Evolutionary conservation across 2,113 vertebrate genomes (phyloP), one percentile per base, ranked within the genome.

Genomic region (Channa maculata): DNA sequence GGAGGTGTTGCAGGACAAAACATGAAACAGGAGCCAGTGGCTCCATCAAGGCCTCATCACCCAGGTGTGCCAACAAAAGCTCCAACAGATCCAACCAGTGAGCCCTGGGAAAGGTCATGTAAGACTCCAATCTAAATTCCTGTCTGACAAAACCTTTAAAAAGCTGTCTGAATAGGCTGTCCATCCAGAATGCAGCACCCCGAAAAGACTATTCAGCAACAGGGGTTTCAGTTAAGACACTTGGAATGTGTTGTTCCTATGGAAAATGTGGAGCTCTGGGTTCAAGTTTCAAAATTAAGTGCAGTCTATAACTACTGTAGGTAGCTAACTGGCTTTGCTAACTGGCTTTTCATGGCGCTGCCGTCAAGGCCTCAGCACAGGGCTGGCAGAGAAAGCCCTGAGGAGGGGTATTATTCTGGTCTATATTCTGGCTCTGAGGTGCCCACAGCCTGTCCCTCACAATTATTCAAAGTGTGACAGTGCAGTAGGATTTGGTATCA

Each of bases 31-130:
- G 88, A 93, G 65, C 89, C 86, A 80, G 89, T 55, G 62, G 61
- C 82, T 75, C 82, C 82, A 84, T 89, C 80, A 72, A 78, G 86
- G 84, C 87, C 80, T 89, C 89, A 72, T 92, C 89, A 83, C 84
- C 88, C 94, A 95, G 94, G 93, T 95, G 94, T 92, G 90, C 88
- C 89, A 90, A 92, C 94, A 95, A 94, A 94, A 89, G 89, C 87
- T 71, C 65, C 75, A 36, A 59, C 85, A 89, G 75, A 89, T 92
- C 86, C 86, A 71, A 86, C 84, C 88, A 80, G 60, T 92, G 93
- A 93, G 92, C 92, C 92, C 53, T 77, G 82, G 43, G 72, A 91
- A 61, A 89, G 91, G 92, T 93, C 94, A 86, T 84, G 84, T 90
- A 86, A 89, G 85, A 91, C 87, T 88, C 88, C 89, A 90, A 89